Evolutionary conservation across 1,140 invertebrate genomes (phyloP), one percentile per base, ranked within the genome.

Genomic region (Formica selysi): DNA sequence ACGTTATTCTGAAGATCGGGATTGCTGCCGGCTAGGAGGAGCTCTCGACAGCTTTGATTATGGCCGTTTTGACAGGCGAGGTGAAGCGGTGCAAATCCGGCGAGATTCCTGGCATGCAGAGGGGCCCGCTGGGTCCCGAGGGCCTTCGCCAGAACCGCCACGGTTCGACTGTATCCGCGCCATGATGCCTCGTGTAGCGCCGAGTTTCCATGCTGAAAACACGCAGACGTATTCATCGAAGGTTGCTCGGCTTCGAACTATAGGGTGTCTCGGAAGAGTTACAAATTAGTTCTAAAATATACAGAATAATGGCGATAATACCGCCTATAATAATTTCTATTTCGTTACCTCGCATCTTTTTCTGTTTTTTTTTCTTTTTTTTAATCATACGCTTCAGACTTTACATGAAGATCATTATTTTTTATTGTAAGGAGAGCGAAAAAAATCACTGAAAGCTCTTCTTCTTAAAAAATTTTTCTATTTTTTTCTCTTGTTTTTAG

Each of bases 61-160:
- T 99, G 99, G 0, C 99, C 98, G 93, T 99, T 99, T 96, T 99
- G 98, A 92, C 98, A 98, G 64, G 98, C 98, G 70, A 99, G 96
- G 95, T 99, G 99, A 3, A 99, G 96, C n/a, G 98, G 96, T 13
- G 98, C 97, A 94, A 99, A 99, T 22, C 98, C 98, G 71, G 97
- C 98, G 88, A 97, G 96, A 95, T 99, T 99, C 91, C 97, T 96
- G 29, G 97, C 95, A 90, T 97, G 96, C 78, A 98, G 95, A 76
- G 97, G 96, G 3, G 97, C 97, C 62, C 97, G 96, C 61, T 97
- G 96, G 64, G 97, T 96, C 44, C 97, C 96, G 68, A 94, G 91
- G 26, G 95, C 94, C 87, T 96, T 96, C 61, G 97, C 96, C 57
- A 99, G 96, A 22, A 97, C 94, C 86, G 98, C 96, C 38, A 98